Evolutionary conservation across 2,113 vertebrate genomes (phyloP), one percentile per base, ranked within the genome.

Genomic region (Stigmatopora nigra): DNA sequence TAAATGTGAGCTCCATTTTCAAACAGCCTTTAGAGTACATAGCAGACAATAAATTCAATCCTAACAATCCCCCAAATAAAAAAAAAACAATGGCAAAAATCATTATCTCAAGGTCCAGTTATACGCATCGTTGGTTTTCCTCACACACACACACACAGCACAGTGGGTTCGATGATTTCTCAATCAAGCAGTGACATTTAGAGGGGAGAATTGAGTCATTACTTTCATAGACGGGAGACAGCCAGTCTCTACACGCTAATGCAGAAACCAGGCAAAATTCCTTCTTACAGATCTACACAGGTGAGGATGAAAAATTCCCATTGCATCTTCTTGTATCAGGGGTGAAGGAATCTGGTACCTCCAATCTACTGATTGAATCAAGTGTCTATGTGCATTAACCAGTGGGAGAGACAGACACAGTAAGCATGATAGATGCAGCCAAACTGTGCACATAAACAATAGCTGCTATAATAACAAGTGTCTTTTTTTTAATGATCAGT

Each of bases 161-260:
- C 75, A 80, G 78, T 79, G 71, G 71, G 75, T 69, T 63, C 68
- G 78, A 72, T 70, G 77, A 71, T 74, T 73, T 65, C 73, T 78
- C 67, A 41, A 76, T 64, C 69, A 44, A 77, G 83, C 81, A 84
- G 75, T 83, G 81, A 83, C 62, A 63, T 64, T 70, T 69, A 61
- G n/a, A 53, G 57, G 59, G 59, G 70, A 65, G 48, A 63, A 48
- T 46, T 22, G 11, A 52, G 17, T 36, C 62, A 67, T 17, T 52
- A 7, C 55, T 67, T 72, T 71, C 63, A 68, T 61, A 56, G 47
- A 16, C 1, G 63, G 38, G 61, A 69, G 62, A 69, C 58, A 20
- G 64, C n/a, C 12, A 65, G 72, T 77, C 67, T 75, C 71, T 74
- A 66, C 47, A 72, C 64, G 72, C 65, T 46, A 61, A 65, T 36